Percentiles rank a stretch among this genome's conserved stretches.
Conservation (phyloP, 2,797 vertebrate species). For the Brachyrhaphis roseni region DNA sequence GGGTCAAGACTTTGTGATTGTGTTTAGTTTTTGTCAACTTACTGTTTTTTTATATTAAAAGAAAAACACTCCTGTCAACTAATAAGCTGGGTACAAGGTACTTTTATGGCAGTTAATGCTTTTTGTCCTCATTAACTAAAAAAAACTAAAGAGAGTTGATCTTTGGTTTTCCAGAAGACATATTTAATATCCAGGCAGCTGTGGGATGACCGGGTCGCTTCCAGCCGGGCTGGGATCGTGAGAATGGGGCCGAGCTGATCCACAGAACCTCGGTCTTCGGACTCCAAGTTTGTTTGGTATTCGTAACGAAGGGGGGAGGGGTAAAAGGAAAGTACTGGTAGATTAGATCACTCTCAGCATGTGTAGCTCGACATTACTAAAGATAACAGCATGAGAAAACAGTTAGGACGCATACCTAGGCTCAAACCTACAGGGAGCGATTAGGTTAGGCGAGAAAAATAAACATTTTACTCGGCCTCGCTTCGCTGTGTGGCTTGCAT, state of each 20-base stretch:
- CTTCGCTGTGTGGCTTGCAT: slow-evolving; percentile 97
- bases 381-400: slow-evolving; percentile 97
- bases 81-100: slow-evolving; percentile 90
- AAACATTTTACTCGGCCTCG: slow-evolving; percentile 95
- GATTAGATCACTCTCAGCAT: slow-evolving; percentile 95
- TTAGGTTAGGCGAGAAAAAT: slow-evolving; percentile 81
- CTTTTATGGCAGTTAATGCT: slow-evolving; percentile 84
- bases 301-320: slow-evolving; percentile 81
- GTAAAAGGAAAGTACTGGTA: slow-evolving; percentile 85
- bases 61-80: slow-evolving; percentile 91
- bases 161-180: slow-evolving; percentile 80
- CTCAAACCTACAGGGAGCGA: slow-evolving; percentile 96
- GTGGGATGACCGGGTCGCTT: slow-evolving; percentile 81
- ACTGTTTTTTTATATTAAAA: slow-evolving; percentile 88
- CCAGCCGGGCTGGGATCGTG: slow-evolving; percentile 82
- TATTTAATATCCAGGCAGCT: slow-evolving; percentile 85
- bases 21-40: slow-evolving; percentile 86
- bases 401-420: slow-evolving; percentile 95
- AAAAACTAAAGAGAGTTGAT: slow-evolving; percentile 65
- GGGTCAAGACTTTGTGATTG: slow-evolving; percentile 82
- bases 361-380: slow-evolving; percentile 96
- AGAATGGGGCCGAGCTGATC: slow-evolving; percentile 83
- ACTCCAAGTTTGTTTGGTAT: slow-evolving; percentile 85
- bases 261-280: slow-evolving; percentile 78
- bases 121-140: slow-evolving; percentile 69